phyloP scores from a whole-genome alignment of 2,797 vertebrate species.

The Phaenicophaeus curvirostris region DNA sequence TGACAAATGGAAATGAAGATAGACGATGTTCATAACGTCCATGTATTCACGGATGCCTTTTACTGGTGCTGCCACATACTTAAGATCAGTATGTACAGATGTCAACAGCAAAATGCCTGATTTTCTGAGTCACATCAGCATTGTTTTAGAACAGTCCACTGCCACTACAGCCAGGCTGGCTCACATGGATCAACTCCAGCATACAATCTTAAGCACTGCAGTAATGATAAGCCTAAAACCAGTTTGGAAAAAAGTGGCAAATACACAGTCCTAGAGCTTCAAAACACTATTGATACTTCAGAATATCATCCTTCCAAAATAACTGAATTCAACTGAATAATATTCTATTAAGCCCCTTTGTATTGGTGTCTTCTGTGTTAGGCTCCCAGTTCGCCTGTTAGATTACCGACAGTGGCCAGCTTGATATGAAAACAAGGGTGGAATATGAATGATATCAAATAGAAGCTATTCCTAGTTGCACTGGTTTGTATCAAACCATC shows the following conservation, averaged over 20 bases:
- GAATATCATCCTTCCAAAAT: background rate
- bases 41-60: background rate
- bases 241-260: background rate
- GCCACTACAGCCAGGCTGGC: background rate
- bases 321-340: background rate
- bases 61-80: background rate
- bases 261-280: background rate
- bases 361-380: background rate
- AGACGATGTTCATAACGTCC: background rate
- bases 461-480: background rate
- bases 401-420: background rate
- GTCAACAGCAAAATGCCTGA: background rate
- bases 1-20: background rate
- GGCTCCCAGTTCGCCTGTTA: background rate
- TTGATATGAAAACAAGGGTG: background rate
- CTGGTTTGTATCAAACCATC: background rate
- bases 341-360: background rate
- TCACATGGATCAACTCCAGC: background rate
- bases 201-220: background rate
- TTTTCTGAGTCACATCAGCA: background rate
- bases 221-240: background rate
- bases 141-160: background rate
- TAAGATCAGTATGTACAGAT: background rate
- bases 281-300: background rate
- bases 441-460: background rate